Evolutionary conservation across 2,888 invertebrate species (phyloP).

Genomic region (Helobdella robusta): DNA sequence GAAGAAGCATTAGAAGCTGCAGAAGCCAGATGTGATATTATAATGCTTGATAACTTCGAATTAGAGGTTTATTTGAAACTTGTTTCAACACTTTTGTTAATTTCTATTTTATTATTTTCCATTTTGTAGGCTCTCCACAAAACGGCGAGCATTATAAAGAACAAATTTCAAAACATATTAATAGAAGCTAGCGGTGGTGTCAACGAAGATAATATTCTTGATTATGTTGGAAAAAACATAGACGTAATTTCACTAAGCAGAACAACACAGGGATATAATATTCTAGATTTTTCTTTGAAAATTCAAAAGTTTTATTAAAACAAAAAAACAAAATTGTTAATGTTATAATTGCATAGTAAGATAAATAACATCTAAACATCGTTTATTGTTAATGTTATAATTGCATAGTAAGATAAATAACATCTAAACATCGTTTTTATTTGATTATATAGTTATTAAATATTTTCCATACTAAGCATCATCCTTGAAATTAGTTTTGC

Average conservation of each 20-base stretch:
- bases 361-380: too few relatives aligned
- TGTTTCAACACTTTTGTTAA: too few relatives aligned
- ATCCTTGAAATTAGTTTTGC: too few relatives aligned
- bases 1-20: constrained; percentile 50
- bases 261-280: constrained; percentile 49
- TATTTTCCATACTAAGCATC: too few relatives aligned
- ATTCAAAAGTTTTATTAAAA: too few relatives aligned
- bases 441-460: too few relatives aligned
- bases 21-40: constrained; percentile 47
- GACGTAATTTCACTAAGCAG: constrained; percentile 50
- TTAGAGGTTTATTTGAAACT: constrained; percentile 33
- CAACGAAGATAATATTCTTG: constrained; percentile 40
- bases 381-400: too few relatives aligned
- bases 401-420: too few relatives aligned
- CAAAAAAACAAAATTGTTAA: too few relatives aligned
- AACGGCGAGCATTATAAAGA: constrained; percentile 43
- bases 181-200: constrained; percentile 51
- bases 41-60: constrained; percentile 51
- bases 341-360: too few relatives aligned
- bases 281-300: constrained; percentile 50
- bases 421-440: too few relatives aligned
- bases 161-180: constrained; percentile 41
- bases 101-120: constrained; percentile 1
- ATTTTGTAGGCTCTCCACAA: constrained; percentile 40
- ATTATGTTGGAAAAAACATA: constrained; percentile 43